Conservation (phyloP, 2,797 vertebrate genomes). For the Protonibea diacanthus region DNA sequence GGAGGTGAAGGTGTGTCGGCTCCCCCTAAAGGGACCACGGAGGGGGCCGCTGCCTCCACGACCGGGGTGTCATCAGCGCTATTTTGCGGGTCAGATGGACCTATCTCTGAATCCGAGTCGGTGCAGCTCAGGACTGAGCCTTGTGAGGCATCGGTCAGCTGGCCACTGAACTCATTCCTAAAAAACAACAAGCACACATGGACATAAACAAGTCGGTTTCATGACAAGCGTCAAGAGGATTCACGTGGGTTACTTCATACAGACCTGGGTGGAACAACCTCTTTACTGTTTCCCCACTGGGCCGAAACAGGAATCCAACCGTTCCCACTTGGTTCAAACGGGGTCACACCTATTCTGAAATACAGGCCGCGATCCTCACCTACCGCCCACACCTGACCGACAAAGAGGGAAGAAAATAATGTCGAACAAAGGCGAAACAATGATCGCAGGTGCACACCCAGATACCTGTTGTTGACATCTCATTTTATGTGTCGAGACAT, state of each 20-base stretch:
- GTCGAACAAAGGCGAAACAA: conserved; percentile 9
- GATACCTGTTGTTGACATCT: neutral
- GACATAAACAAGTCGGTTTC: neutral
- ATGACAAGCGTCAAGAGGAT: neutral
- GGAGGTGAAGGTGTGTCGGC: conserved; percentile 32
- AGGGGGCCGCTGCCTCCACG: conserved; percentile 71
- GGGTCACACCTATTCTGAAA: conserved; percentile 93
- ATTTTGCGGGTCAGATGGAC: conserved; percentile 50
- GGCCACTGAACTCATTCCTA: conserved; percentile 89
- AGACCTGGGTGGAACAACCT: conserved; percentile 84
- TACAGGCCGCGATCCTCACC: conserved; percentile 92
- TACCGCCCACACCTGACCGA: conserved; percentile 92
- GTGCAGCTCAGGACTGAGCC: conserved; percentile 84
- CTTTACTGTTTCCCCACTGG: conserved; percentile 85
- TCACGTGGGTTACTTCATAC: conserved; percentile 13
- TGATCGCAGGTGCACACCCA: neutral
- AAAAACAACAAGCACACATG: conserved; percentile 28
- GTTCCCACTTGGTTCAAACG: conserved; percentile 92
- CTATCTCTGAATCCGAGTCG: conserved; percentile 86
- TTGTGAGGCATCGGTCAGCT: conserved; percentile 87
- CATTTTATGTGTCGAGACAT: neutral
- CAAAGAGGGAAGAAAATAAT: neutral
- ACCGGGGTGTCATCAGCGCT: conserved; percentile 36
- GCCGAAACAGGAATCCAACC: conserved; percentile 92
- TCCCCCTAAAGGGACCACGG: conserved; percentile 68